Base-by-base conservation (phyloP, 2,888 invertebrate species). In the Piscicola geometra region DNA sequence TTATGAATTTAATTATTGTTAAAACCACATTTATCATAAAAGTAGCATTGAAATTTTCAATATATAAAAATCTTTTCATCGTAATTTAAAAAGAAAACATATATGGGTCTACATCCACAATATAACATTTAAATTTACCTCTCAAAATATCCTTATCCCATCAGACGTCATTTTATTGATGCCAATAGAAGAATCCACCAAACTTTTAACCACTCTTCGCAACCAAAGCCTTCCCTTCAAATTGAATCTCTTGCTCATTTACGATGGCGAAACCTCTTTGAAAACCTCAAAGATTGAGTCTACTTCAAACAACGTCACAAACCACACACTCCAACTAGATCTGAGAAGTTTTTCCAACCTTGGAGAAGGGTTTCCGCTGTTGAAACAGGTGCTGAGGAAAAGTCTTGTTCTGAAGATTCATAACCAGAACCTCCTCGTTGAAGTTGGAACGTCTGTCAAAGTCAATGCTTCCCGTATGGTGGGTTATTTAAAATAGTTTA, bases 141-240 rank as follows among this genome's bases (percentile, higher is more conserved):
- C n/a, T n/a, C n/a, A n/a, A n/a, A n/a, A n/a, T n/a, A n/a, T n/a
- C n/a, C n/a, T n/a, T n/a, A n/a, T n/a, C n/a, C n/a, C n/a, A n/a
- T n/a, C 71, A 71, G 71, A 71, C 32, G 9, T 52, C 12, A 50
- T 71, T 1, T 1, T 71, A n/a, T 33, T 71, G 47, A 71, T 71
- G 71, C 30, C 50, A 1, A 18, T 71, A 15, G 52, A 52, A 15
- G 71, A 71, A n/a, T 25, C 30, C 32, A 30, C n/a, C 12, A 30
- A 25, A 12, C 0, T 71, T 0, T 47, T 71, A n/a, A 25, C 1
- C 30, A 41, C 52, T 21, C 30, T 50, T 25, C 36, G 41, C 0
- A 70, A 70, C 70, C 70, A 70, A 36, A 70, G 36, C 41, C 41
- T 41, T 41, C 9, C 5, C 41, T n/a, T n/a, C n/a, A n/a, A n/a